A percentile compares a stretch with the other conserved stretches of the same genome.
Evolutionary conservation across 2,888 invertebrate species (phyloP).

Genomic region (Spialia ferax): DNA sequence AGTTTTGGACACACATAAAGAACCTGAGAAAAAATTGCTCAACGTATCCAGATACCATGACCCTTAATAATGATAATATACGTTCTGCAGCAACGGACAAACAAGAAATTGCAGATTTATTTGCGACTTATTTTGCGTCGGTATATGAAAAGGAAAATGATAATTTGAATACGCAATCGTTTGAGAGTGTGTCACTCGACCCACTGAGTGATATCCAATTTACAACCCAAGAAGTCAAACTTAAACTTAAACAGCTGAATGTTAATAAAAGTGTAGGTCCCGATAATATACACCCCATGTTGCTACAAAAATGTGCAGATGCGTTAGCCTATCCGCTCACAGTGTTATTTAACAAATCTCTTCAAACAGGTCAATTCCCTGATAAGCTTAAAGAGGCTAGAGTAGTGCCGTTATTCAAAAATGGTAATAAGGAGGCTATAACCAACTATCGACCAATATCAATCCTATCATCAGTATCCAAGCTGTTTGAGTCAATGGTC

Average conservation of each 20-base stretch:
- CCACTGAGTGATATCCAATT: not conserved
- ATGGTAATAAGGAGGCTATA: not conserved
- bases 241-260: not conserved
- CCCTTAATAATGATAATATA: no score
- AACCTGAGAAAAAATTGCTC: slow-evolving; percentile 11
- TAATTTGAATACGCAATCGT: not conserved
- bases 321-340: not conserved
- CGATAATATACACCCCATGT: slow-evolving; percentile 1
- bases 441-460: not conserved
- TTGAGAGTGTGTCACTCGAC: not conserved
- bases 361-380: not conserved
- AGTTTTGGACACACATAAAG: slow-evolving; percentile 18
- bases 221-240: not conserved
- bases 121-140: not conserved
- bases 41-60: slow-evolving; percentile 12
- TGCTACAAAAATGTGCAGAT: not conserved
- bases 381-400: slow-evolving; percentile 3
- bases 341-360: not conserved
- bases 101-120: not conserved
- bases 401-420: not conserved
- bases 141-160: not conserved
- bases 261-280: slow-evolving; percentile 17
- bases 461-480: not conserved
- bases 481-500: no score
- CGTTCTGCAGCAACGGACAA: not conserved